These are phyloP conservation scores for Corydoras maculifer DNA, from an alignment of 2,113 vertebrate genomes.

Conservation along the genomic window DNA sequence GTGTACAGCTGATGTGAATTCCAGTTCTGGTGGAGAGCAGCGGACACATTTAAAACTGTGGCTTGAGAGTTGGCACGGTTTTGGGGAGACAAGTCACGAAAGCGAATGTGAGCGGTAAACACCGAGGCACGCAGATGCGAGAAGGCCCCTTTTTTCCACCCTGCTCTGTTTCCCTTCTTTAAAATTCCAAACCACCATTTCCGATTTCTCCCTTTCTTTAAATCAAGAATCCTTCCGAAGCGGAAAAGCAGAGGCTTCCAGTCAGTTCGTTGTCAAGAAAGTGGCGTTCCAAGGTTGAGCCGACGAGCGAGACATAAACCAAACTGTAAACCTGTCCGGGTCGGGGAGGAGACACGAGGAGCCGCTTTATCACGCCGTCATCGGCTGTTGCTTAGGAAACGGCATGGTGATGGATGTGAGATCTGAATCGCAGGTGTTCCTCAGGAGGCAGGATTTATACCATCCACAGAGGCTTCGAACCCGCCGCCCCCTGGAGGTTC, in stretches of 20 bases:
- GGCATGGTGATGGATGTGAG: neutral
- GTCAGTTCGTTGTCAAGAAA: conserved; percentile 9
- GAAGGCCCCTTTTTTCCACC: conserved; percentile 19
- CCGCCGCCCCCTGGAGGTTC: neutral
- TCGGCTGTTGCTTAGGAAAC: neutral
- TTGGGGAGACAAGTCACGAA: conserved; percentile 55
- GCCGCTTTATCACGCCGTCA: conserved; percentile 2
- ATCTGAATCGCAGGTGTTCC: conserved; percentile 10
- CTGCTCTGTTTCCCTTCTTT: neutral
- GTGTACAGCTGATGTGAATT: conserved; percentile 45
- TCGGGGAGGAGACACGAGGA: neutral
- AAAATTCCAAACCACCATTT: conserved; percentile 1
- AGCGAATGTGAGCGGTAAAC: conserved; percentile 60
- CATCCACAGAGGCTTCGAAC: neutral
- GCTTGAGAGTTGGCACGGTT: conserved; percentile 61
- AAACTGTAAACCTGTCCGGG: conserved; percentile 15
- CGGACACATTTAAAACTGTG: conserved; percentile 53
- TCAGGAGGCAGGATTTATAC: neutral
- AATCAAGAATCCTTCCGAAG: neutral
- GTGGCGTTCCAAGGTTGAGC: neutral
- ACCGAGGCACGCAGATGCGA: conserved; percentile 64
- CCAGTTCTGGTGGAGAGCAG: conserved; percentile 35
- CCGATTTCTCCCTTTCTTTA: neutral
- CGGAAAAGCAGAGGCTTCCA: conserved; percentile 18
- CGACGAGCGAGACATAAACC: conserved; percentile 2